Base-by-base conservation (phyloP, 2,888 invertebrate genomes). In the Coleophora flavipennella region DNA sequence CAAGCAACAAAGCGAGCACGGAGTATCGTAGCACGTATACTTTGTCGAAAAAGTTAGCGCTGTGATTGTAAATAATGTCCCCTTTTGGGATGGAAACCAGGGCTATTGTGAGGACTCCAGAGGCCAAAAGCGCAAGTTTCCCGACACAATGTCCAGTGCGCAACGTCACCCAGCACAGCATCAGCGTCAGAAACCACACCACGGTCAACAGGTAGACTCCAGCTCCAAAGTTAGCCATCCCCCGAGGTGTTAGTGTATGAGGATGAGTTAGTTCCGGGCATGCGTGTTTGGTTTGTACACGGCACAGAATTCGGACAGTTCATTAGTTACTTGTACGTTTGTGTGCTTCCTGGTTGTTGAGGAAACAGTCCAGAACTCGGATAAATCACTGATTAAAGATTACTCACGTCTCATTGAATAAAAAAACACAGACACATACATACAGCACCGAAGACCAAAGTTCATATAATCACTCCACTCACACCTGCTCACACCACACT, bases 91-190 rank as follows among this genome's bases (percentile, higher is more conserved):
- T 83, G 41, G 80, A 65, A 43, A 90, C 57, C 45, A 91, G 68
- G 49, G 89, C 60, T 33, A 89, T 57, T 26, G 91, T 90, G 42
- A 90, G 54, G 46, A 87, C 34, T 31, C 84, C 63, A 25, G 90
- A 86, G 48, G 86, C 55, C 34, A 78, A 61, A 40, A 92, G 57
- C 34, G 87, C 85, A 48, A 89, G 69, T 65, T 88, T 87, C 39
- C 91, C 91, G 44, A 91, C 69, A 58, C 83, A 87, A 66, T 88
- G 90, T 48, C 89, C 89, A 31, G 89, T 88, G 55, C 89, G 87
- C 33, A 90, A 72, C 2, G 91, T 88, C 38, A 91, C 71, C 57
- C 90, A 86, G 55, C 90, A 91, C 51, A 90, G 62, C 53, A 90
- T 60, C 31, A 89, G 70, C 27, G 90, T 87, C 41, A 87, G 55